phyloP scores from a whole-genome alignment of 1,140 invertebrate genomes.

The Zaprionus ornatus region DNA sequence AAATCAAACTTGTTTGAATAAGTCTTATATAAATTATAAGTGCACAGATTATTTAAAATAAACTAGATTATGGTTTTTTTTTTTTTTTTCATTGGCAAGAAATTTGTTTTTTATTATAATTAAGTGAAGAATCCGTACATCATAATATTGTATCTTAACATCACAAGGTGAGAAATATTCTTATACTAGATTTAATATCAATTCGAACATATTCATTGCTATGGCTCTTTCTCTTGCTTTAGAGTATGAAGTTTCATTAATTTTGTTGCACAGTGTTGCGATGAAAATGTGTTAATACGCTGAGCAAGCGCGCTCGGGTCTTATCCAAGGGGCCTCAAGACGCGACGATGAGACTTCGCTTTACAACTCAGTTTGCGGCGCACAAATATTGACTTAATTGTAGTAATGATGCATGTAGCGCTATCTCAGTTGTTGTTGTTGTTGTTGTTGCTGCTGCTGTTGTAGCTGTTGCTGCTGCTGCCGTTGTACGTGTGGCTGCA shows the following conservation, averaged over 20 bases:
- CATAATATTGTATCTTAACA: too few relatives aligned
- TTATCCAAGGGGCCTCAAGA: slow-evolving; percentile 29
- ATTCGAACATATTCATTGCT: too few relatives aligned
- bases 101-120: too few relatives aligned
- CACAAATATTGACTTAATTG: slow-evolving; percentile 62
- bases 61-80: too few relatives aligned
- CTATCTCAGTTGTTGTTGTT: slow-evolving; percentile 21
- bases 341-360: slow-evolving; percentile 34
- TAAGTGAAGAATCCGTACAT: too few relatives aligned
- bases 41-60: too few relatives aligned
- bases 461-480: slow-evolving; percentile 25
- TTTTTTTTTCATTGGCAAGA: too few relatives aligned
- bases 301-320: slow-evolving; percentile 13
- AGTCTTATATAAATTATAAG: too few relatives aligned
- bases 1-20: too few relatives aligned
- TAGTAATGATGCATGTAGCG: slow-evolving; percentile 56
- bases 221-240: background rate
- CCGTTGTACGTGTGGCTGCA: slow-evolving; percentile 50
- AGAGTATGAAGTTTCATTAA: too few relatives aligned
- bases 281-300: slow-evolving; percentile 58
- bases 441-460: slow-evolving; percentile 16
- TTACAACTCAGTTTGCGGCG: slow-evolving; percentile 50
- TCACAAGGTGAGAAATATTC: too few relatives aligned
- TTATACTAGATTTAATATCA: too few relatives aligned
- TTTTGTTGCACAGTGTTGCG: slow-evolving; percentile 38